Evolutionary conservation across 1,140 invertebrate genomes (phyloP).

Genomic region (Drosophila fuyamai): DNA sequence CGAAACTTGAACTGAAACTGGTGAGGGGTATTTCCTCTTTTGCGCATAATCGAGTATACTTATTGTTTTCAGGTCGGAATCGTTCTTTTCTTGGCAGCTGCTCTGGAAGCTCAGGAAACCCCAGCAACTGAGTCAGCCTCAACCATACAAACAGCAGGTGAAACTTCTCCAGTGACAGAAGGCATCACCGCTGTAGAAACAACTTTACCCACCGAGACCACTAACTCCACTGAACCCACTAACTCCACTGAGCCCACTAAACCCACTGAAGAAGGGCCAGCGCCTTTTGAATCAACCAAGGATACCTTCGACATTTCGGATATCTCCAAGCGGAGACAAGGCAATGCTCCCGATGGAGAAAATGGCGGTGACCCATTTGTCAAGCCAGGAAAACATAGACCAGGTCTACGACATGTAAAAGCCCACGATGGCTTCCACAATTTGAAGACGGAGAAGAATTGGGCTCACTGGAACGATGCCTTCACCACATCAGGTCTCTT

Average conservation of each 20-base stretch:
- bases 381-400: conserved; percentile 4
- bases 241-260: too few relatives aligned
- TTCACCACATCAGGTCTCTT: conserved; percentile 22
- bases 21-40: conserved; percentile 18
- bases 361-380: conserved; percentile 37
- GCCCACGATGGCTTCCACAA: conserved; percentile 67
- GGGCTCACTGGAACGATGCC: conserved; percentile 57
- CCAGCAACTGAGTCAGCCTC: not conserved
- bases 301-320: too few relatives aligned
- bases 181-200: not conserved
- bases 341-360: not conserved
- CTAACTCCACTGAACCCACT: too few relatives aligned
- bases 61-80: conserved; percentile 15
- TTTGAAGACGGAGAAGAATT: conserved; percentile 31
- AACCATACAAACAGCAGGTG: not conserved
- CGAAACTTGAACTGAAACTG: conserved; percentile 10
- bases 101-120: conserved; percentile 9
- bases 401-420: conserved; percentile 18
- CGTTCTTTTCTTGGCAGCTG: conserved; percentile 4
- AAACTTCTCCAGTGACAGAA: not conserved
- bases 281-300: too few relatives aligned
- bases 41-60: not conserved
- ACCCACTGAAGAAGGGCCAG: too few relatives aligned
- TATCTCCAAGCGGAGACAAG: too few relatives aligned
- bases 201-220: not conserved